Conservation (phyloP, 2,888 invertebrate genomes). For the Drosophila multiciliata region DNA sequence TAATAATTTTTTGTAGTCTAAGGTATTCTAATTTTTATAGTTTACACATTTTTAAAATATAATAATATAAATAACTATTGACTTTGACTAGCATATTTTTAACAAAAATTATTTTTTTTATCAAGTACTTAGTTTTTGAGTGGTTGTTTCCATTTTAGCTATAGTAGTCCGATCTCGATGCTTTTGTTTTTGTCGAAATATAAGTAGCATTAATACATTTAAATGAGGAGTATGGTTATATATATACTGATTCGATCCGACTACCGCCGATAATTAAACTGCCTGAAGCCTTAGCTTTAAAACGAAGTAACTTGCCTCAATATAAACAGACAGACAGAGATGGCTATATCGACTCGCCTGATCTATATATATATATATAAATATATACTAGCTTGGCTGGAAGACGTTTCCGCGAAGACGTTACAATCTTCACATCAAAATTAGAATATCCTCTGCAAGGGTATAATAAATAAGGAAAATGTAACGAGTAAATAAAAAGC, state of each 20-base stretch:
- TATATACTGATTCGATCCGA: no score
- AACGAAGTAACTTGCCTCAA: not conserved
- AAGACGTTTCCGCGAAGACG: not conserved
- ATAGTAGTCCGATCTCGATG: not conserved
- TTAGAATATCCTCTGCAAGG: not conserved
- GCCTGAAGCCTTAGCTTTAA: not conserved
- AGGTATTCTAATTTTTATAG: not conserved
- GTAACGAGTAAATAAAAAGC: constrained; percentile 70
- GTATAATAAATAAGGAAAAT: constrained; percentile 58
- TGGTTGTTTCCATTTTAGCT: not conserved
- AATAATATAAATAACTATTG: not conserved
- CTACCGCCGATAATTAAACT: not conserved
- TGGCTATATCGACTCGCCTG: not conserved
- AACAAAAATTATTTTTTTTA: not conserved
- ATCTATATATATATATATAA: not conserved
- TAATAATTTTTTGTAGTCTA: no score
- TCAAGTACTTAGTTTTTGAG: no score
- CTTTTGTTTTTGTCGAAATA: not conserved
- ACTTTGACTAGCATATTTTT: not conserved
- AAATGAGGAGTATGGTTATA: not conserved
- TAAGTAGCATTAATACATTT: not conserved
- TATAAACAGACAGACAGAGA: not conserved
- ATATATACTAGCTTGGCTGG: not conserved
- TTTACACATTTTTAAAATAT: not conserved
- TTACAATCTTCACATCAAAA: not conserved